Percentiles rank a stretch among this genome's conserved stretches.
These are phyloP conservation scores for Yponomeuta sedellus DNA, from an alignment of 2,888 invertebrate genomes.

Conservation along the genomic window DNA sequence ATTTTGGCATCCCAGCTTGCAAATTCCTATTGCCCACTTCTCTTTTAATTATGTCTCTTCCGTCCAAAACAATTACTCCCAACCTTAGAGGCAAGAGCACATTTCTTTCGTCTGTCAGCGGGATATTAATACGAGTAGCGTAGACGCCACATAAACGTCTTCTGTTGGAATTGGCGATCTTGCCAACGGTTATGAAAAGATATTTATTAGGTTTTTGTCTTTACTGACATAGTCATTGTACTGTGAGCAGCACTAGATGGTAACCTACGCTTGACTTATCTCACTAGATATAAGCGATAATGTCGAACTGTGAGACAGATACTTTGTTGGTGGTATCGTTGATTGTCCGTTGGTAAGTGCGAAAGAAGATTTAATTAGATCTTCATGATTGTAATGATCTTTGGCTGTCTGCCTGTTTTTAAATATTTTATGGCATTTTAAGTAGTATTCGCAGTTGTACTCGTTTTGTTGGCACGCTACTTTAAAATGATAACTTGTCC, in stretches of 20 bases:
- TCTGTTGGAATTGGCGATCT: background rate
- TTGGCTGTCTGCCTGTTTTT: background rate
- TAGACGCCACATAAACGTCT: constrained; percentile 17
- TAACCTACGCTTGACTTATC: too few species aligned
- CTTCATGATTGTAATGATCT: background rate
- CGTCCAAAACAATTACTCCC: background rate
- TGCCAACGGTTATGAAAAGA: constrained; percentile 11
- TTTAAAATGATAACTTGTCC: background rate
- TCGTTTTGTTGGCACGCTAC: background rate
- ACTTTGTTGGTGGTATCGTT: too few species aligned
- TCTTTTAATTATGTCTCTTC: background rate
- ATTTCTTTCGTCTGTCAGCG: constrained; percentile 17
- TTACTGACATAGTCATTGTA: background rate
- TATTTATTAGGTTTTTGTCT: constrained; percentile 19
- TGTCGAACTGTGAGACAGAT: too few species aligned
- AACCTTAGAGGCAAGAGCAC: background rate
- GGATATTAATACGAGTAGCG: constrained; percentile 20
- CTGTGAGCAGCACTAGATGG: background rate
- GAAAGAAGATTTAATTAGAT: background rate
- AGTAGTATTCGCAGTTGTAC: background rate
- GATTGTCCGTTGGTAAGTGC: background rate
- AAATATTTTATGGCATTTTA: background rate
- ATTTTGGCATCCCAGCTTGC: background rate
- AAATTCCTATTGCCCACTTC: background rate
- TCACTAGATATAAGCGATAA: too few species aligned